These are phyloP conservation scores for Edolisoma coerulescens DNA, from an alignment of 2,113 vertebrate species.

Conservation along the genomic window DNA sequence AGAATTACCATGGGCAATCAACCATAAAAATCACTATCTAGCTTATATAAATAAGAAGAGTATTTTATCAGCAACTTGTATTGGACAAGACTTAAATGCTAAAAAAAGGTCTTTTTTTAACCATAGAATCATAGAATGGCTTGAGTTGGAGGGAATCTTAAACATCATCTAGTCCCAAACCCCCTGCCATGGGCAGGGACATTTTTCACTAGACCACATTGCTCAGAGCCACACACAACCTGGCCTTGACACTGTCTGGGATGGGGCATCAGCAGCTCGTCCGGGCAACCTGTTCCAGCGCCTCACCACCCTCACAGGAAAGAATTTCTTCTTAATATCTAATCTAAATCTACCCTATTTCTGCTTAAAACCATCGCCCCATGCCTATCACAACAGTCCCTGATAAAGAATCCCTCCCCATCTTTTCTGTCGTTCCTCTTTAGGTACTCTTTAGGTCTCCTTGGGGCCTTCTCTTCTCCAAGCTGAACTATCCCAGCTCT, in stretches of 20 bases:
- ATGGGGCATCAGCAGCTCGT: background rate
- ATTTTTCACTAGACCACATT: background rate
- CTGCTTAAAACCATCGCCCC: background rate
- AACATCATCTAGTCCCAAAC: background rate
- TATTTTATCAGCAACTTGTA: background rate
- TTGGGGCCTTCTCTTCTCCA: background rate
- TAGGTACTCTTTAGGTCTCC: accelerated
- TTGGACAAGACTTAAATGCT: background rate
- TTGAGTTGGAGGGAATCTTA: background rate
- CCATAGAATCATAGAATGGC: background rate
- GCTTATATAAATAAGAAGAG: background rate
- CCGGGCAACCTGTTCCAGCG: background rate
- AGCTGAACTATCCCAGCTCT: background rate
- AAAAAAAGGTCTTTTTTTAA: background rate
- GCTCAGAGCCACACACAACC: background rate
- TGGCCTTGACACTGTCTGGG: background rate
- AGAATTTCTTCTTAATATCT: no score
- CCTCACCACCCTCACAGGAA: background rate
- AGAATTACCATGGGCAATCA: background rate
- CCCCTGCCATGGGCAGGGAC: background rate
- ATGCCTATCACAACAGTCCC: accelerated
- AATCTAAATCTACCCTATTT: background rate
- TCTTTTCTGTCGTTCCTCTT: background rate
- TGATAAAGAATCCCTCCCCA: background rate
- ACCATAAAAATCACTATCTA: background rate